Conservation (phyloP, 2,113 vertebrate species). For the Pomatorhinus ruficollis region DNA sequence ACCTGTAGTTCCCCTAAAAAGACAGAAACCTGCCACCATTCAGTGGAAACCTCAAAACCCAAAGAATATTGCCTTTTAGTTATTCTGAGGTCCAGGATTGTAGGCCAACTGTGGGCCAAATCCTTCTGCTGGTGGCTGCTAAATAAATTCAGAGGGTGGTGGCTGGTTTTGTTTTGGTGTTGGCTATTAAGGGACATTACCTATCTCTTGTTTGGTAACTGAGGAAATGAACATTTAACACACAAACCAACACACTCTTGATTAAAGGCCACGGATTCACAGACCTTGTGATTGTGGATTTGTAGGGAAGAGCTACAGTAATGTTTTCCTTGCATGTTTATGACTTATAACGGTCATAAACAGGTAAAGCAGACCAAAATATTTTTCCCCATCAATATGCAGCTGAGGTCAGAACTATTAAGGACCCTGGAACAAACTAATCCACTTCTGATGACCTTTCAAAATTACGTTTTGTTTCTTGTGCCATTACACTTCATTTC, state of each 20-base stretch:
- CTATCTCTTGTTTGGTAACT: not conserved
- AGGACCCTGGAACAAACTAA: not conserved
- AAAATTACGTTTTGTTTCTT: not conserved
- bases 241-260: not conserved
- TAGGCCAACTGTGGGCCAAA: not conserved
- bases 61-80: not conserved
- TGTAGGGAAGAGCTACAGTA: not conserved
- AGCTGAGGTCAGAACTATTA: not conserved
- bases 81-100: not conserved
- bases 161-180: not conserved
- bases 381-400: not conserved
- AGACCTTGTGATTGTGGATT: not conserved
- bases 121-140: not conserved
- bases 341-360: fast-evolving
- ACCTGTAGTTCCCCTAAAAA: fast-evolving
- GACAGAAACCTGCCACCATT: not conserved
- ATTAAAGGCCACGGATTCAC: not conserved
- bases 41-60: not conserved
- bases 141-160: not conserved
- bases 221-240: not conserved
- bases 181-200: not conserved
- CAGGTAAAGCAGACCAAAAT: not conserved
- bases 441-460: not conserved
- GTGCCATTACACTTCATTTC: not conserved
- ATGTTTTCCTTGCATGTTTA: not conserved